phyloP scores from a whole-genome alignment of 2,888 invertebrate genomes.

The Anoncus sp. region DNA sequence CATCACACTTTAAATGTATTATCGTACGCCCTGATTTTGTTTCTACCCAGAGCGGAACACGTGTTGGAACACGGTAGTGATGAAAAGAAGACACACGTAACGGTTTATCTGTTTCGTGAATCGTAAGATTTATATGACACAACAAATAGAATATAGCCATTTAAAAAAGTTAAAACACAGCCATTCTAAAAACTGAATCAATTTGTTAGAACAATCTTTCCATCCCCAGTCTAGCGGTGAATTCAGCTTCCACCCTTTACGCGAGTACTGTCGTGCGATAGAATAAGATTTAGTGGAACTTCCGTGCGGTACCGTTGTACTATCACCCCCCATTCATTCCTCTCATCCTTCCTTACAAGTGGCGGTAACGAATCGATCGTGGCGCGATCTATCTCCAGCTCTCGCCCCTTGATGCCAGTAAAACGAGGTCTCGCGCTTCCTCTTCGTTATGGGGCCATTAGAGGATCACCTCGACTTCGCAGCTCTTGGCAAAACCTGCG shows the following conservation, averaged over 20 bases:
- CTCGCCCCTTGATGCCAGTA: slow-evolving; percentile 59
- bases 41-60: slow-evolving; percentile 6
- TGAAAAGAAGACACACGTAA: neutral
- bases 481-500: slow-evolving; percentile 44
- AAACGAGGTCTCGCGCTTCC: slow-evolving; percentile 65
- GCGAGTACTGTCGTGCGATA: slow-evolving; percentile 59
- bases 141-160: slow-evolving; percentile 1
- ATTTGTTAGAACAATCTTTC: slow-evolving; percentile 54
- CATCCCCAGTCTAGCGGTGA: slow-evolving; percentile 26
- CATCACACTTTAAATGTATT: slow-evolving; percentile 58
- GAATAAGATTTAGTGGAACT: slow-evolving; percentile 66
- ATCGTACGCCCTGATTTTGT: slow-evolving; percentile 33
- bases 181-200: too few species aligned
- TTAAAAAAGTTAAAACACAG: slow-evolving; percentile 1
- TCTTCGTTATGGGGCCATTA: slow-evolving; percentile 70
- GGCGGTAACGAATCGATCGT: slow-evolving; percentile 70
- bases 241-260: slow-evolving; percentile 60
- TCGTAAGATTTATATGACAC: neutral
- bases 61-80: neutral
- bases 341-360: slow-evolving; percentile 38
- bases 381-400: slow-evolving; percentile 68
- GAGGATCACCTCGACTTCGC: slow-evolving; percentile 55
- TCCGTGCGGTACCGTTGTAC: slow-evolving; percentile 55
- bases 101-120: neutral
- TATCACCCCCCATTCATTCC: slow-evolving; percentile 31